A percentile compares a stretch with the other conserved stretches of the same genome.
Conservation (phyloP, 2,113 vertebrate species). For the Megaceryle torquata region DNA sequence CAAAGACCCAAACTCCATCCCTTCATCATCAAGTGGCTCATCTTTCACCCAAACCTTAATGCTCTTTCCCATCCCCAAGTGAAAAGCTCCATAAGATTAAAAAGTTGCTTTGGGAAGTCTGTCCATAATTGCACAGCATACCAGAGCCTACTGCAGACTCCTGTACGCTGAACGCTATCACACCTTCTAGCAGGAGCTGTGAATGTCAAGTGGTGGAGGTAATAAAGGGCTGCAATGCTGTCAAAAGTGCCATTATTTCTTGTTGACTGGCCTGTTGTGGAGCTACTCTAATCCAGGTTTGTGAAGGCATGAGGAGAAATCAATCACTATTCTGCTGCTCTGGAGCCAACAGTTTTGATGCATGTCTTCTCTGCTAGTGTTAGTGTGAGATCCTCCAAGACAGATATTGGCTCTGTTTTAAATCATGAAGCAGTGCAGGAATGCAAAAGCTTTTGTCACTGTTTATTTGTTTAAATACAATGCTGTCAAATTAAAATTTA, state of each 20-base stretch:
- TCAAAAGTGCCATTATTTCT: constrained; percentile 33
- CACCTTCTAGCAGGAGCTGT: neutral
- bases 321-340: constrained; percentile 29
- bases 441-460: neutral
- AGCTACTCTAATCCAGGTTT: constrained; percentile 40
- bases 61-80: neutral
- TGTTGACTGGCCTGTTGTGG: neutral
- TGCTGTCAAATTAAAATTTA: constrained; percentile 20
- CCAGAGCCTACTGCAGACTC: neutral
- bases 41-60: neutral
- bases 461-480: neutral
- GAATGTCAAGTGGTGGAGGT: constrained; percentile 51
- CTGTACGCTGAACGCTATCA: neutral
- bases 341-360: neutral
- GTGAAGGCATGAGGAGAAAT: constrained; percentile 30
- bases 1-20: neutral
- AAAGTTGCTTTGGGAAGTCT: neutral
- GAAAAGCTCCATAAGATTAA: neutral
- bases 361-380: neutral
- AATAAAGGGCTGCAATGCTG: constrained; percentile 27
- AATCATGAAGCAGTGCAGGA: neutral
- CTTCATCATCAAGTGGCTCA: neutral
- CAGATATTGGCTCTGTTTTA: neutral
- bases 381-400: neutral
- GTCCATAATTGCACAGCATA: neutral